phyloP scores from a whole-genome alignment of 2,113 vertebrate genomes.

The Columba janthina region DNA sequence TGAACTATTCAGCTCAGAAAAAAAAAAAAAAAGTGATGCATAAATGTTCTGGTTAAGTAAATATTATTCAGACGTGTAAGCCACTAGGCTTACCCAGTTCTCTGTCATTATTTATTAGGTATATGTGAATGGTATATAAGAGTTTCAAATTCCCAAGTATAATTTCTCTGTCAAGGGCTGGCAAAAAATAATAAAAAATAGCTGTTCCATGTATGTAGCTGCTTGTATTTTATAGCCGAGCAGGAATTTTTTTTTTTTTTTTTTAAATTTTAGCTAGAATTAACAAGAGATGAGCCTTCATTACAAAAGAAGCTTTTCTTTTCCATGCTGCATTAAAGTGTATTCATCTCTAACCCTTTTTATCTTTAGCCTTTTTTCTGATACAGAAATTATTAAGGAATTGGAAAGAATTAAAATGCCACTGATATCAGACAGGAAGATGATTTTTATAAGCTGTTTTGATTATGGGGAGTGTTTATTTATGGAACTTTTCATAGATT shows the following conservation, averaged over 20 bases:
- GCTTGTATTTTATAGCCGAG: neutral
- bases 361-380: slow-evolving; percentile 13
- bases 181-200: slow-evolving; percentile 15
- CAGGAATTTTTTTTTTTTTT: no score
- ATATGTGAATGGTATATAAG: neutral
- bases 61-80: slow-evolving; percentile 48
- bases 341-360: neutral
- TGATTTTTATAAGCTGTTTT: neutral
- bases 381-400: slow-evolving; percentile 1
- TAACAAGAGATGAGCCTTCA: neutral
- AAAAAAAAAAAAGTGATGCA: neutral
- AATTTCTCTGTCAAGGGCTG: slow-evolving; percentile 51
- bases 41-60: slow-evolving; percentile 41
- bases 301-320: slow-evolving; percentile 2
- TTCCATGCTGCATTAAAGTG: neutral
- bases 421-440: neutral
- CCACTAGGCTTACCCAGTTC: neutral
- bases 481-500: neutral
- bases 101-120: slow-evolving; percentile 56
- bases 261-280: neutral
- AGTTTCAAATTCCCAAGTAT: slow-evolving; percentile 45
- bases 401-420: neutral
- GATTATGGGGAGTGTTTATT: slow-evolving; percentile 15
- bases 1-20: slow-evolving; percentile 23
- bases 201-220: neutral